Percentiles rank a stretch among this genome's conserved stretches.
Conservation (phyloP, 2,888 invertebrate species). For the Epicampocera succincta region DNA sequence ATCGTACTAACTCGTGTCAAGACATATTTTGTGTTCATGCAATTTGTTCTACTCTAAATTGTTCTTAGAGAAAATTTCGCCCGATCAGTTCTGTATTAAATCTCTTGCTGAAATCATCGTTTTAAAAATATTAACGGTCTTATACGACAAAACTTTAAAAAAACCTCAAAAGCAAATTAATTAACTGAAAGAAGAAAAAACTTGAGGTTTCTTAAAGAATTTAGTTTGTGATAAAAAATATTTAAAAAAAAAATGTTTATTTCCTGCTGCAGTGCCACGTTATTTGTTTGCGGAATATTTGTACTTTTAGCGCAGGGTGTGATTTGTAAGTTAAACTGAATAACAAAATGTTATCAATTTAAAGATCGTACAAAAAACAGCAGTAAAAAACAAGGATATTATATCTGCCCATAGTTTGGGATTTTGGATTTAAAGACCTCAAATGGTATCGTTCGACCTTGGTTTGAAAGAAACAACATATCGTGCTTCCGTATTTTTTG, state of each 20-base stretch:
- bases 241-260: conserved; percentile 63
- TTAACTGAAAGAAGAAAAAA: neutral
- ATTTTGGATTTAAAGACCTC: too few relatives aligned
- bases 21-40: conserved; percentile 32
- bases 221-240: conserved; percentile 74
- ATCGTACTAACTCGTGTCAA: conserved; percentile 58
- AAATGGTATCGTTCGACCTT: neutral
- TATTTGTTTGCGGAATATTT: conserved; percentile 69
- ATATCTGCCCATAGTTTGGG: too few relatives aligned
- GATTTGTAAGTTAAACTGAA: conserved; percentile 71
- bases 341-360: neutral
- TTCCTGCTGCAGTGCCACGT: conserved; percentile 74
- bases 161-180: conserved; percentile 4
- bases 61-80: conserved; percentile 30
- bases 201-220: conserved; percentile 68
- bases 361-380: too few relatives aligned
- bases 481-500: too few relatives aligned
- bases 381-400: too few relatives aligned
- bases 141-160: conserved; percentile 1
- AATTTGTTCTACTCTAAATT: conserved; percentile 32
- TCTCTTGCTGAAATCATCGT: conserved; percentile 49
- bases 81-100: conserved; percentile 51
- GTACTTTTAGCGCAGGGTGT: conserved; percentile 74
- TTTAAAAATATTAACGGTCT: conserved; percentile 20
- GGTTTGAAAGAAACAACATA: neutral